Conservation (phyloP, 2,888 invertebrate species). For the Cephus pulcher region DNA sequence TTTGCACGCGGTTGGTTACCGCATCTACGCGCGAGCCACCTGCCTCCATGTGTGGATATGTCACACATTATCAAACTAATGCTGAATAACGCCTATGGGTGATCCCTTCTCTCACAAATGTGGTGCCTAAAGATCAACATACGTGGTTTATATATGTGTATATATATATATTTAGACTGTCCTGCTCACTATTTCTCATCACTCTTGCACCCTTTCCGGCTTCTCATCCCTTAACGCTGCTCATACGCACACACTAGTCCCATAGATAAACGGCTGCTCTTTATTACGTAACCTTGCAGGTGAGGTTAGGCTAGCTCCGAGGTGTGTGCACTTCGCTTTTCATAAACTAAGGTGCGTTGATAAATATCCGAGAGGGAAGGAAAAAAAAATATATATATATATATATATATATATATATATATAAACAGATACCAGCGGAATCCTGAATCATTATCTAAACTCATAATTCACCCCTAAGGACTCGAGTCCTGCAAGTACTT, state of each 20-base stretch:
- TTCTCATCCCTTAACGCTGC: neutral
- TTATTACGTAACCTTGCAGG: neutral
- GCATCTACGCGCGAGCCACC: conserved; percentile 11
- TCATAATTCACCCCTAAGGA: neutral
- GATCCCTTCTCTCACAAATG: neutral
- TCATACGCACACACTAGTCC: neutral
- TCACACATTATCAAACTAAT: conserved; percentile 22
- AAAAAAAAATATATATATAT: neutral
- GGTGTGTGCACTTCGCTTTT: neutral
- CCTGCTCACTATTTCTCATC: neutral
- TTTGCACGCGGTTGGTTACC: neutral
- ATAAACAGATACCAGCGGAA: neutral
- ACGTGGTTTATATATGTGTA: no score
- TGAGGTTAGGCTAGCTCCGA: neutral
- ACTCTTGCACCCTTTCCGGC: neutral
- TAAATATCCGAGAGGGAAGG: neutral
- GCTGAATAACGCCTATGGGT: conserved; percentile 1
- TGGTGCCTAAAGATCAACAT: neutral
- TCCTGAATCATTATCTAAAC: neutral
- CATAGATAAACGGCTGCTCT: neutral
- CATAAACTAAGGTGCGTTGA: neutral
- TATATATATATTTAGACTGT: no score
- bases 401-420: no score
- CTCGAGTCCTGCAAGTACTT: neutral
- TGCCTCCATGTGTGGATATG: conserved; percentile 16